These are phyloP conservation scores for Misgurnus mizolepis DNA, from an alignment of 2,113 vertebrate genomes.

Conservation along the genomic window DNA sequence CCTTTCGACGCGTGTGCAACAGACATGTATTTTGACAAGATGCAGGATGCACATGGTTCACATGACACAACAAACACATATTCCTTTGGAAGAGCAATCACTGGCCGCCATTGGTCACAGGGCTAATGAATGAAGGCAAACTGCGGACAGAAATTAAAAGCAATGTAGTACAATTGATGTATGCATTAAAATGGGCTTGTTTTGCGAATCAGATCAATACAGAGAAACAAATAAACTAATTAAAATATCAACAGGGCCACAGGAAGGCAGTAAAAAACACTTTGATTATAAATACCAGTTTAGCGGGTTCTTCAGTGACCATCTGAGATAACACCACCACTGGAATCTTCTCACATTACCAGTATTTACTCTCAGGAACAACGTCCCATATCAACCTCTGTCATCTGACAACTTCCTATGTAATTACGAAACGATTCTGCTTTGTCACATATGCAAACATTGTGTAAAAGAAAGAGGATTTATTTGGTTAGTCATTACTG, in stretches of 20 bases:
- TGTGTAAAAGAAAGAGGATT: background rate
- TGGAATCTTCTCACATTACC: conserved; percentile 3
- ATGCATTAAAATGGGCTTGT: too few species aligned
- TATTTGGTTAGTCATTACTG: background rate
- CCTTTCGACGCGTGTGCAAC: too few species aligned
- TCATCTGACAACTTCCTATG: background rate
- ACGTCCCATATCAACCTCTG: background rate
- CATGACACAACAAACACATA: too few species aligned
- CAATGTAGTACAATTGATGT: too few species aligned
- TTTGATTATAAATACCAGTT: background rate
- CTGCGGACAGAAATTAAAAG: too few species aligned
- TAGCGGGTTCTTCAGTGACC: background rate
- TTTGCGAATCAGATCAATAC: too few species aligned
- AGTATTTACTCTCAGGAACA: background rate
- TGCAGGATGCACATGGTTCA: too few species aligned
- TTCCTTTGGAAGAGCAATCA: too few species aligned
- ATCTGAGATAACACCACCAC: conserved; percentile 2
- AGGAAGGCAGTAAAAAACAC: conserved; percentile 5
- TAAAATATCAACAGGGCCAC: background rate
- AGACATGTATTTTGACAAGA: too few species aligned
- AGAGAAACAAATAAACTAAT: background rate
- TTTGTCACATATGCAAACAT: background rate
- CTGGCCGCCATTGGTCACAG: too few species aligned
- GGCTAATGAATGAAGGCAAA: too few species aligned
- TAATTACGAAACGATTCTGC: conserved; percentile 13